Evolutionary conservation across 1,140 invertebrate genomes (phyloP).

Genomic region (Philotrypesis tridentata): DNA sequence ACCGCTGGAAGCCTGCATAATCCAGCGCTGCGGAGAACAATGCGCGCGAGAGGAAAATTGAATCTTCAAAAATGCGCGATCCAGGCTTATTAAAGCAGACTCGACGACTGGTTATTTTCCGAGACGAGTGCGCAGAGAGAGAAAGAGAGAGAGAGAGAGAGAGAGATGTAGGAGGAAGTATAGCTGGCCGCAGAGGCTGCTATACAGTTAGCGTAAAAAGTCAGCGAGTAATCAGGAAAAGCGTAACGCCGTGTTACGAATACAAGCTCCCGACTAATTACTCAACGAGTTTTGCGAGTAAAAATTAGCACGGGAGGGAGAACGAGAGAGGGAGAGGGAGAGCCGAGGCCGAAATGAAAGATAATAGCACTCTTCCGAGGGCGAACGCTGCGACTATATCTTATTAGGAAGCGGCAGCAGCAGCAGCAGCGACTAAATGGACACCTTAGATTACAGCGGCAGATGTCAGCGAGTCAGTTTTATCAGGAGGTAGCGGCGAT

Average conservation of each 20-base stretch:
- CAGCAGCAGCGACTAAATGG: not conserved
- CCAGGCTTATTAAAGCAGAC: not conserved
- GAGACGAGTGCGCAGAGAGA: no score
- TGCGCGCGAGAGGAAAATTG: not conserved
- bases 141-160: no score
- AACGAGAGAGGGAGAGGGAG: not conserved
- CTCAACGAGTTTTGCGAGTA: not conserved
- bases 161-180: no score
- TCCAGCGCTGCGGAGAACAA: not conserved
- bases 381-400: not conserved
- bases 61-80: not conserved
- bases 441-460: slow-evolving; percentile 22
- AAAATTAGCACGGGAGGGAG: slow-evolving; percentile 7
- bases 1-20: no score
- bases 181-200: no score
- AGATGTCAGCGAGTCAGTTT: slow-evolving; percentile 36
- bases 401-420: slow-evolving; percentile 1
- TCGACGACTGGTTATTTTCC: no score
- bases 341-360: not conserved
- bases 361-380: slow-evolving; percentile 1
- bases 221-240: not conserved
- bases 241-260: not conserved
- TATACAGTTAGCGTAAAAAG: not conserved
- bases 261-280: not conserved
- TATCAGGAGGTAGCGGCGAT: not conserved